Percentiles rank a stretch among this genome's conserved stretches.
These are phyloP conservation scores for Anthopleura xanthogrammica DNA, from an alignment of 92 coral and sea anemone species.

Conservation along the genomic window DNA sequence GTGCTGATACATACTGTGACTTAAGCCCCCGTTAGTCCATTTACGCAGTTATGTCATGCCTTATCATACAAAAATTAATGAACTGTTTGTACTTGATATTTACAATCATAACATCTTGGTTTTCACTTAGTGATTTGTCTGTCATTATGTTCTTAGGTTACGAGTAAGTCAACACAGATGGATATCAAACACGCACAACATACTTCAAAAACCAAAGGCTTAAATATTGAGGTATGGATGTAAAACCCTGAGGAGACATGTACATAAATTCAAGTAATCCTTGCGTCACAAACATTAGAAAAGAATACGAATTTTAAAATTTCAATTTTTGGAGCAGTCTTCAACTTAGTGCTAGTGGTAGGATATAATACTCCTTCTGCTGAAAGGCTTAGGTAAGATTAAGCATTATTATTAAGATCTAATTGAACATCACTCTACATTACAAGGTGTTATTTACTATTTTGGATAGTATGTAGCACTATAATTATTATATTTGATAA, in stretches of 20 bases:
- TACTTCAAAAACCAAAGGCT: neutral
- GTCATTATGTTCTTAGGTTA: neutral
- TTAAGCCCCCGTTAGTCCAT: neutral
- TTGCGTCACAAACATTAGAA: too few species aligned
- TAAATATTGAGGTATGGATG: neutral
- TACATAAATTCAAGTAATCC: too few species aligned
- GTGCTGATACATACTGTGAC: neutral
- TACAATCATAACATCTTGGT: neutral
- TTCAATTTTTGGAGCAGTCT: too few species aligned
- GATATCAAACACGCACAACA: neutral
- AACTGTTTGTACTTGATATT: neutral
- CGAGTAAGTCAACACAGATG: neutral
- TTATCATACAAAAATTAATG: neutral
- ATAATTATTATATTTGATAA: too few species aligned
- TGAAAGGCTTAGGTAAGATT: too few species aligned
- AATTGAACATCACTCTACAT: too few species aligned
- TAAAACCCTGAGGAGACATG: neutral
- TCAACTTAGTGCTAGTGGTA: too few species aligned
- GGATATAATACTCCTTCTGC: too few species aligned
- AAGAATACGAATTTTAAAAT: too few species aligned
- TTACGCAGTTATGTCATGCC: neutral
- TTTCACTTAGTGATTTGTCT: neutral
- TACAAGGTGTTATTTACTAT: too few species aligned
- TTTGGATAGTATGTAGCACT: too few species aligned
- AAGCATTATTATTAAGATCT: too few species aligned